These are phyloP conservation scores for Zaprionus taronus DNA, from an alignment of 1,140 invertebrate species.

Conservation along the genomic window DNA sequence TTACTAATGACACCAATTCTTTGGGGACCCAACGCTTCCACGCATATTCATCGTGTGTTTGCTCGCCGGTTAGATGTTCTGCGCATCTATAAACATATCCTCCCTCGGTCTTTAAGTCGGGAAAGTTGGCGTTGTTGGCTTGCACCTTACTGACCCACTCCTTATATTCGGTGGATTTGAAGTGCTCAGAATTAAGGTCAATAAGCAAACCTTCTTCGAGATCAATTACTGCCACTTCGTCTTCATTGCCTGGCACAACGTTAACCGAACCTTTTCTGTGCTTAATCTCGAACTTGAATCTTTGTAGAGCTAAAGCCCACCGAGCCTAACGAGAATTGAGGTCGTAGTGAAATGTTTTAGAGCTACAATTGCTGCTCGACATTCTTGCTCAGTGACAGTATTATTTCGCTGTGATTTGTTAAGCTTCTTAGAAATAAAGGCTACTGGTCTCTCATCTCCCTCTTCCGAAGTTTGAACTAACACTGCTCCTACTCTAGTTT, in stretches of 20 bases:
- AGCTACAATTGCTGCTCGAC: neutral
- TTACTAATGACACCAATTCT: too few relatives aligned
- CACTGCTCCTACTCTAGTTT: neutral
- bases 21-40: too few relatives aligned
- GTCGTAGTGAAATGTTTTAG: conserved; percentile 19
- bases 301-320: too few relatives aligned
- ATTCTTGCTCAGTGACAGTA: conserved; percentile 26
- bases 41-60: too few relatives aligned
- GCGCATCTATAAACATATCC: conserved; percentile 2
- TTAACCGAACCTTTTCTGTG: too few relatives aligned
- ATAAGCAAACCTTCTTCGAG: neutral
- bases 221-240: neutral
- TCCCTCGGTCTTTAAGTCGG: neutral
- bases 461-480: neutral
- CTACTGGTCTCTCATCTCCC: neutral
- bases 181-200: neutral
- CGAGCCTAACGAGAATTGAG: neutral
- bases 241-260: neutral
- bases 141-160: neutral
- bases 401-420: neutral
- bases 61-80: neutral
- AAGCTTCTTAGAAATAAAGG: neutral
- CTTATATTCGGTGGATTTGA: neutral
- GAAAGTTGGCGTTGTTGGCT: neutral
- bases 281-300: too few relatives aligned